Evolutionary conservation across 2,113 vertebrate genomes (phyloP).

Genomic region (Petaurus breviceps): DNA sequence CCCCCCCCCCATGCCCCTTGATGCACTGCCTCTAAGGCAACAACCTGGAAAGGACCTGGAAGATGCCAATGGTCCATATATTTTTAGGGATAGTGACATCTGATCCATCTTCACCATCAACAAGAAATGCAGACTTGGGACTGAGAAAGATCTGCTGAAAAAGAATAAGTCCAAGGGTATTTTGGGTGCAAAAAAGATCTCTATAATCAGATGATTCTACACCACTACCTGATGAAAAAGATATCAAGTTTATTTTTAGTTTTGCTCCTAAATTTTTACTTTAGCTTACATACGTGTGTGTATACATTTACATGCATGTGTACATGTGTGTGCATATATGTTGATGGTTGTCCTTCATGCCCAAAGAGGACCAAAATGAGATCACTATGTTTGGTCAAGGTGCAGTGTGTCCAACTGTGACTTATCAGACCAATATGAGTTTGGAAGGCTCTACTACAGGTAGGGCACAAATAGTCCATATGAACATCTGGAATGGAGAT

Average conservation of each 20-base stretch:
- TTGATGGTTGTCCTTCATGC: too few relatives aligned
- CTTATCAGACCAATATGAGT: too few relatives aligned
- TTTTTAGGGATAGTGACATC: constrained; percentile 96
- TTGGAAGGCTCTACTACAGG: too few relatives aligned
- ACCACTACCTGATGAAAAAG: constrained; percentile 94
- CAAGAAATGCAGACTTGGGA: constrained; percentile 91
- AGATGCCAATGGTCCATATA: constrained; percentile 93
- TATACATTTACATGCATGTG: not conserved
- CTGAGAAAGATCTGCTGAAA: constrained; percentile 89
- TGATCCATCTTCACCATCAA: constrained; percentile 95
- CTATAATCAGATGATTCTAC: constrained; percentile 88
- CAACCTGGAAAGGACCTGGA: constrained; percentile 88
- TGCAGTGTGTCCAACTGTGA: too few relatives aligned
- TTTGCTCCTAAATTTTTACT: constrained; percentile 88
- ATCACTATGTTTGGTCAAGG: too few relatives aligned
- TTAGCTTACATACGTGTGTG: not conserved
- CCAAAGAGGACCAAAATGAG: too few relatives aligned
- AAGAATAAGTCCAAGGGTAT: constrained; percentile 94
- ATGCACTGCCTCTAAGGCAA: constrained; percentile 82
- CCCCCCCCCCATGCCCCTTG: constrained; percentile 59
- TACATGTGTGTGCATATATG: not conserved
- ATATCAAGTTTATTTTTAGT: constrained; percentile 99
- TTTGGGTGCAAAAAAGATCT: constrained; percentile 88
- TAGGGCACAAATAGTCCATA: too few relatives aligned
- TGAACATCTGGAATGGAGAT: too few relatives aligned